phyloP scores from a whole-genome alignment of 2,113 vertebrate genomes.

The Lagopus muta region DNA sequence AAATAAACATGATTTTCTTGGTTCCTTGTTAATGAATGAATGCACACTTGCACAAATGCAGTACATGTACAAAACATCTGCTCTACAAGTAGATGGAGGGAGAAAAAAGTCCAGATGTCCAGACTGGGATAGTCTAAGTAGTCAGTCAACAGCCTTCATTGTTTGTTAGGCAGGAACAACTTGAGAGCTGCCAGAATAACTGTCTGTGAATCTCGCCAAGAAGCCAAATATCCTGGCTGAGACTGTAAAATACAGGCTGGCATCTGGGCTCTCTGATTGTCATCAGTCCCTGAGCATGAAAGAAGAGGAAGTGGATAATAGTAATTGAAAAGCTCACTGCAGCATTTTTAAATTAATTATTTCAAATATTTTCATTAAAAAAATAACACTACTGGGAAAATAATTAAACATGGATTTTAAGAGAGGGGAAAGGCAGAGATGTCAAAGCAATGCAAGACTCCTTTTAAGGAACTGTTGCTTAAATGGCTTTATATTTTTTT shows the following conservation, averaged over 20 bases:
- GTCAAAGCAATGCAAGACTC: neutral
- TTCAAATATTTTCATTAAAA: constrained; percentile 30
- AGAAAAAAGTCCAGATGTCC: constrained; percentile 4
- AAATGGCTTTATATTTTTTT: neutral
- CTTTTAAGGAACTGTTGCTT: neutral
- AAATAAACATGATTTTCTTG: neutral
- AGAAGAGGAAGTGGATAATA: neutral
- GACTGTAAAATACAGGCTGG: neutral
- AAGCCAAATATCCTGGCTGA: constrained; percentile 44
- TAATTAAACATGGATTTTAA: neutral
- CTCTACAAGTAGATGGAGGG: neutral
- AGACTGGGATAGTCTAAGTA: constrained; percentile 7
- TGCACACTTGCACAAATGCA: neutral
- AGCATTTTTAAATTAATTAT: constrained; percentile 27
- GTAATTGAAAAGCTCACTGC: neutral
- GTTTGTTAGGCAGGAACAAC: constrained; percentile 22
- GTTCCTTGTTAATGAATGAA: neutral
- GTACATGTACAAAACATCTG: neutral
- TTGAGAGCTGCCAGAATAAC: constrained; percentile 41
- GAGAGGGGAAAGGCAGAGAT: neutral
- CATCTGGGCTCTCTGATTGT: constrained; percentile 22
- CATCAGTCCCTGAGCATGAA: constrained; percentile 1
- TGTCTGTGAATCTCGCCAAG: constrained; percentile 5
- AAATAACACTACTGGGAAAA: neutral
- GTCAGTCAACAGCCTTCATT: constrained; percentile 5